phyloP scores from a whole-genome alignment of 2,888 invertebrate species.

The Pristionchus mayeri region DNA sequence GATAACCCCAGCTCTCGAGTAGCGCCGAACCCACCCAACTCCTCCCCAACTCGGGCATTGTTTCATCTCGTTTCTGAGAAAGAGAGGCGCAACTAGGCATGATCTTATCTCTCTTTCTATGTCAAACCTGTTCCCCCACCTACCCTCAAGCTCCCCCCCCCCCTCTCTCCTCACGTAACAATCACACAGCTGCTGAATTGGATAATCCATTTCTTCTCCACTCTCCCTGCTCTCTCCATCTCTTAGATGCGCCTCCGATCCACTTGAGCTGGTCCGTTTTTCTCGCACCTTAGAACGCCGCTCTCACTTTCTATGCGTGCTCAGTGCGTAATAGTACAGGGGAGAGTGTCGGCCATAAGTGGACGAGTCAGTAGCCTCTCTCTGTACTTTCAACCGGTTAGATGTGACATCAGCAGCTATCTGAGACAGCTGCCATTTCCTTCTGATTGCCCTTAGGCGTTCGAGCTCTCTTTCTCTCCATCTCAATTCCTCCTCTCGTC shows the following conservation, averaged over 20 bases:
- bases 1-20: not conserved
- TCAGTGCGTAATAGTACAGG: conserved; percentile 29
- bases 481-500: not conserved
- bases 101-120: conserved; percentile 39
- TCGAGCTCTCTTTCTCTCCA: not conserved
- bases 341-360: conserved; percentile 24
- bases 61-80: conserved; percentile 24
- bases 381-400: conserved; percentile 35
- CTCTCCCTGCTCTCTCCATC: not conserved
- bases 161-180: not conserved
- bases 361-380: conserved; percentile 3
- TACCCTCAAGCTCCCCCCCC: conserved; percentile 3
- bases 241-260: not conserved
- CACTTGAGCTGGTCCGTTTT: conserved; percentile 25
- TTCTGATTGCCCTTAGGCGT: conserved; percentile 1
- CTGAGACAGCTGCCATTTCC: conserved; percentile 1
- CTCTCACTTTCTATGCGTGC: not conserved
- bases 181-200: conserved; percentile 38
- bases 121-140: conserved; percentile 22
- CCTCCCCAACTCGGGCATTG: conserved; percentile 5
- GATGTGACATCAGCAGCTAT: not conserved
- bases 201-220: conserved; percentile 11
- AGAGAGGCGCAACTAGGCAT: conserved; percentile 35
- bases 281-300: conserved; percentile 24
- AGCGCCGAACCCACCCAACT: not conserved